Conservation (phyloP, 2,888 invertebrate species). For the Magallana nippona region DNA sequence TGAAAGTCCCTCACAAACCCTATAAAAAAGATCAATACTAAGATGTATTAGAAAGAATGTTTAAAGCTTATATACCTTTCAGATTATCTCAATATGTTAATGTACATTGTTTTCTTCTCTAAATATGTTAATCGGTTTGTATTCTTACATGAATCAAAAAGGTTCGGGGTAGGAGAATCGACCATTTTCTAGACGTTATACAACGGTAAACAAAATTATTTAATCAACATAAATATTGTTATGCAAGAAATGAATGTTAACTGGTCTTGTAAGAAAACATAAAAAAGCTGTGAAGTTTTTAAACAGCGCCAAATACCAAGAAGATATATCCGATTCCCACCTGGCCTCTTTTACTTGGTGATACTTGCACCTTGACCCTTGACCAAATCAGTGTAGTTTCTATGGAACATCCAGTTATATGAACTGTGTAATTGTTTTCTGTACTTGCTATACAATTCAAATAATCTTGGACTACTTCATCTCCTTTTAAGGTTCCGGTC, state of each 20-base stretch:
- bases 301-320: neutral
- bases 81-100: neutral
- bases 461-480: neutral
- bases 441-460: neutral
- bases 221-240: neutral
- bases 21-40: neutral
- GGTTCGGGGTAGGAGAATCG: neutral
- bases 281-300: neutral
- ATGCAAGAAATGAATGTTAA: neutral
- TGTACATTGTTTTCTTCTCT: conserved; percentile 9
- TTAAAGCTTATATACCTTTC: neutral
- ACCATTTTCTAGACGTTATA: neutral
- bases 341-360: conserved; percentile 11
- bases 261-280: neutral
- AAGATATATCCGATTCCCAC: neutral
- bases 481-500: neutral
- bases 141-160: neutral
- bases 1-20: neutral
- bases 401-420: conserved; percentile 3
- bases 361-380: conserved; percentile 17
- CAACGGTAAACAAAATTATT: neutral
- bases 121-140: conserved; percentile 26
- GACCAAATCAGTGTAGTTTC: conserved; percentile 9
- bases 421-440: neutral
- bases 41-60: neutral